Base-by-base conservation (phyloP, 2,888 invertebrate species). In the Tribolium freemani region DNA sequence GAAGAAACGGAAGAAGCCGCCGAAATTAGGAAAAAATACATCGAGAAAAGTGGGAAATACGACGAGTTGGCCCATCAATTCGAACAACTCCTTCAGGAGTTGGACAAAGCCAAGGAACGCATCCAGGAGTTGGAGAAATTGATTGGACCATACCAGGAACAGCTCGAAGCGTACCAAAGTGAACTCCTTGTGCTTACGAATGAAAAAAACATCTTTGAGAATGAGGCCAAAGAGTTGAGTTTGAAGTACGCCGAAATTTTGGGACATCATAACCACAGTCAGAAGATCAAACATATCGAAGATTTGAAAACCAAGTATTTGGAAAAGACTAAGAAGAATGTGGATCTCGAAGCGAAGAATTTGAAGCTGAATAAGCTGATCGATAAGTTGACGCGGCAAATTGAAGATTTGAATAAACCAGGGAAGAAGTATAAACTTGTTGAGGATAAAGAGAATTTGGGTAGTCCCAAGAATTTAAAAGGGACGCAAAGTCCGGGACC, bases 241-340 rank as follows among this genome's bases (percentile, higher is more conserved):
- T 82, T 87, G 54, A 90, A 90, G 76, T 91, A 91, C 80, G 89
- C 90, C 1, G 88, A 89, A 72, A 82, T 90, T 60, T 83, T 91
- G n/a, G 91, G 91, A 0, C 91, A 92, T 78, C 90, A 91, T 76
- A 92, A 92, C 82, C 89, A 90, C 75, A 90, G 89, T 77, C 91
- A 92, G 82, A 91, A 90, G 82, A 90, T 91, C 57, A 90, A 90
- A 70, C 90, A 91, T 78, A 78, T 89, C 16, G 80, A 82, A 1
- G 87, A 88, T 73, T 76, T 89, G 16, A 89, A 88, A 80, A 83
- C 83, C 13, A 88, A 87, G 77, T 87, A 87, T 74, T 51, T 58
- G 51, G 53, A 69, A n/a, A 75, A 66, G 72, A 82, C 82, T 54
- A 71, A 86, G 84, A 75, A 74, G 9, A 85, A 85, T 68, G 70